Percentiles rank a stretch among this genome's conserved stretches.
These are phyloP conservation scores for Stegophylla sp. DNA, from an alignment of 2,888 invertebrate species.

Conservation along the genomic window DNA sequence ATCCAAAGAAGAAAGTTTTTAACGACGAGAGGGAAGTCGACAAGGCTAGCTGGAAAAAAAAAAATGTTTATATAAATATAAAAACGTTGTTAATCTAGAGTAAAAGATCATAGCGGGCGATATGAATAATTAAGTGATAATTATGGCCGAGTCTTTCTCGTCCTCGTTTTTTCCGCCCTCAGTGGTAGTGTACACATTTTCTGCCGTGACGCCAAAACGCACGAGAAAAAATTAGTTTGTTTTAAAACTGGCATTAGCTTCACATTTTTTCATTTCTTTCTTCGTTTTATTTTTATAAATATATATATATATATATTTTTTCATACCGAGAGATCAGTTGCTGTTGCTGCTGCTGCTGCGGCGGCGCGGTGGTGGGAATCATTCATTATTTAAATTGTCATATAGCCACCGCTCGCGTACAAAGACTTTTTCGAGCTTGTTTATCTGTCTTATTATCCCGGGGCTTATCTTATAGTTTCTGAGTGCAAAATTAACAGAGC, in stretches of 20 bases:
- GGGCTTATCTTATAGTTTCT: constrained; percentile 43
- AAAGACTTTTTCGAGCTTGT: constrained; percentile 45
- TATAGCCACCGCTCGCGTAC: constrained; percentile 15
- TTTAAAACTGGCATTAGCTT: constrained; percentile 52
- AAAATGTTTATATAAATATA: too few relatives aligned
- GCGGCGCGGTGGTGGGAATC: constrained; percentile 25
- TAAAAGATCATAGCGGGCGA: constrained; percentile 53
- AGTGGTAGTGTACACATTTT: constrained; percentile 19
- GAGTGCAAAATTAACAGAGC: constrained; percentile 39
- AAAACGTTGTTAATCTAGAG: constrained; percentile 48
- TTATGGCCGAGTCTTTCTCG: constrained; percentile 37
- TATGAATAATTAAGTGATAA: constrained; percentile 58
- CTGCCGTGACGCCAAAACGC: constrained; percentile 20
- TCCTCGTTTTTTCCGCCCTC: background rate
- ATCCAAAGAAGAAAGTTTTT: constrained; percentile 27
- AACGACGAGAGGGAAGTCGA: constrained; percentile 27
- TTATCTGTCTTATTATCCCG: constrained; percentile 54
- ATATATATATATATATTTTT: too few relatives aligned
- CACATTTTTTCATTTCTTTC: constrained; percentile 15
- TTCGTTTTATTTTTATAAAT: background rate
- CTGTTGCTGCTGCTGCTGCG: too few relatives aligned
- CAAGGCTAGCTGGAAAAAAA: background rate
- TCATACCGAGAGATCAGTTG: background rate
- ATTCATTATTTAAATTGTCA: constrained; percentile 55
- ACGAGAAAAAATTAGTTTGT: constrained; percentile 55